Percentiles rank a stretch among this genome's conserved stretches.
These are phyloP conservation scores for Lycocerus yunnanus DNA, from an alignment of 2,888 invertebrate genomes.

Conservation along the genomic window DNA sequence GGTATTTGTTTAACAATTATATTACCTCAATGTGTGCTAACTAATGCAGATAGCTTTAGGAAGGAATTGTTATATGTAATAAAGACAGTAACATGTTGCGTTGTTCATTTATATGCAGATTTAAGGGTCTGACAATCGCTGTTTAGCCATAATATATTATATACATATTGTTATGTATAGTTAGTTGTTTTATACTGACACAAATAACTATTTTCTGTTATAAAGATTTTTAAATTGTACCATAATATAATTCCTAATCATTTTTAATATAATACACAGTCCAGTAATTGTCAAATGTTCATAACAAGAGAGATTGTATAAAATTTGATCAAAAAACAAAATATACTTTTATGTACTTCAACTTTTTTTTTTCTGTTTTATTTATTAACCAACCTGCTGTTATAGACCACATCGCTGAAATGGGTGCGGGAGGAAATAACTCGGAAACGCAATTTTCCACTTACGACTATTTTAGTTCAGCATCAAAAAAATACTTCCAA, in stretches of 20 bases:
- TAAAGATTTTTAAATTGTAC: conserved; percentile 24
- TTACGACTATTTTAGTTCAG: too few species aligned
- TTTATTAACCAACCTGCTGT: too few species aligned
- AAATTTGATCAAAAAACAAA: conserved; percentile 15
- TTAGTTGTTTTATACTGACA: conserved; percentile 31
- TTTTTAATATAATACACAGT: conserved; percentile 26
- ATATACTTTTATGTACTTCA: conserved; percentile 26
- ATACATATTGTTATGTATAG: conserved; percentile 33
- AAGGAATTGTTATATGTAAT: conserved; percentile 26
- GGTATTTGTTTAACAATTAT: conserved; percentile 39
- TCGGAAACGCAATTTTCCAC: too few species aligned
- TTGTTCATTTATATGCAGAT: conserved; percentile 30
- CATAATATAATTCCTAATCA: conserved; percentile 20
- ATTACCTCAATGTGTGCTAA: conserved; percentile 52
- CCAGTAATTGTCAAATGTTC: conserved; percentile 29
- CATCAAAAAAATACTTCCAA: too few species aligned
- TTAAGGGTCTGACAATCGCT: conserved; percentile 32
- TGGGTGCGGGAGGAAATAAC: too few species aligned
- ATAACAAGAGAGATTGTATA: conserved; percentile 27
- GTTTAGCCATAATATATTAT: conserved; percentile 32
- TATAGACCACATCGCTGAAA: too few species aligned
- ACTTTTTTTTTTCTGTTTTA: too few species aligned
- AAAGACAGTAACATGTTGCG: conserved; percentile 23
- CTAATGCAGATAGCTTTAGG: conserved; percentile 34
- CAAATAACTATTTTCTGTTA: conserved; percentile 32